Percentiles rank a stretch among this genome's conserved stretches.
These are phyloP conservation scores for Whitmania pigra DNA, from an alignment of 1,140 invertebrate genomes.

Conservation along the genomic window DNA sequence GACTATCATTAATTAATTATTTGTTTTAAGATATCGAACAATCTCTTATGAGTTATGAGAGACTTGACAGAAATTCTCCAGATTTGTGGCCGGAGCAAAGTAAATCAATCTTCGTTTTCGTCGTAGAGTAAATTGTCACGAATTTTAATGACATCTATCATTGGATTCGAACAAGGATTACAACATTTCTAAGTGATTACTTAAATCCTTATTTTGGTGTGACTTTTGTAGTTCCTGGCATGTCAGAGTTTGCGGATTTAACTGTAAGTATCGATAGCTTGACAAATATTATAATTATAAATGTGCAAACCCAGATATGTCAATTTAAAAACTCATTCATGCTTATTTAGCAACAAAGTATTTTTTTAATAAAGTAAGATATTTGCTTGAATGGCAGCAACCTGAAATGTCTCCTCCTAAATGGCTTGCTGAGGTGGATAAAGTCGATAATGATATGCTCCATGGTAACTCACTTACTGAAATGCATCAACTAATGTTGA, in stretches of 20 bases:
- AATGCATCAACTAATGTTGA: constrained; percentile 11
- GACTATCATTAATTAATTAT: neutral
- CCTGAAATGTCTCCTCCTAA: constrained; percentile 16
- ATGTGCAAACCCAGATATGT: no score
- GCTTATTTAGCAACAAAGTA: no score
- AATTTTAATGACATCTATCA: no score
- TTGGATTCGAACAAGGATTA: no score
- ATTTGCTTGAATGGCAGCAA: neutral
- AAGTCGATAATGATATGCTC: constrained; percentile 57
- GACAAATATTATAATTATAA: neutral
- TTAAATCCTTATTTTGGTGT: neutral
- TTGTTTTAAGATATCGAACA: constrained; percentile 13
- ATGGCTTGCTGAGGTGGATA: constrained; percentile 42
- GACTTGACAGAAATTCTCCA: constrained; percentile 73
- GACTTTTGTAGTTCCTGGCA: neutral
- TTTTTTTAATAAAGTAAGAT: no score
- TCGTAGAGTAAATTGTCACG: no score
- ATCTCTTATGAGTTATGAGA: constrained; percentile 50
- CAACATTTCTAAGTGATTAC: no score
- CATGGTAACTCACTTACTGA: constrained; percentile 49
- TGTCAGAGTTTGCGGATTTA: neutral
- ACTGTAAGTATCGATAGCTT: neutral
- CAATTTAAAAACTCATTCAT: no score
- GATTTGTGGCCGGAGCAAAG: constrained; percentile 86
- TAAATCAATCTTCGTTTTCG: constrained; percentile 33